phyloP scores from a whole-genome alignment of 2,113 vertebrate species.

The Megaptera novaeangliae region DNA sequence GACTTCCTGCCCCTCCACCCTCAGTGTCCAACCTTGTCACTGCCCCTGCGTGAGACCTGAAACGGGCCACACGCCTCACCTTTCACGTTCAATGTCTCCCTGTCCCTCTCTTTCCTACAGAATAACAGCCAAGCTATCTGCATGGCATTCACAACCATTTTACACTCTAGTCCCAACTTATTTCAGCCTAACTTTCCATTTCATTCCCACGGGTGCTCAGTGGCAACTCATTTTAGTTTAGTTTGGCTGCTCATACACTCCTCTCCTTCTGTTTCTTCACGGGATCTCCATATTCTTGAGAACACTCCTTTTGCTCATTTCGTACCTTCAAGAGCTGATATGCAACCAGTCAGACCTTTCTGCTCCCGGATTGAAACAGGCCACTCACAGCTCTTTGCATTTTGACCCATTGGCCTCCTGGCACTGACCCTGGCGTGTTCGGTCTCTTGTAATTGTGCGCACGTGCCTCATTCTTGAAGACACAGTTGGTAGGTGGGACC shows the following conservation, averaged over 20 bases:
- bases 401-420: background rate
- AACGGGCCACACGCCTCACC: background rate
- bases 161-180: background rate
- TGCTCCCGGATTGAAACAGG: background rate
- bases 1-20: background rate
- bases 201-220: background rate
- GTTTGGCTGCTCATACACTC: background rate
- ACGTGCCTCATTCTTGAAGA: background rate
- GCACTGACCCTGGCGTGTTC: background rate
- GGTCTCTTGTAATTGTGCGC: background rate
- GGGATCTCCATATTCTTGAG: background rate
- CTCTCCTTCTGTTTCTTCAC: rapidly evolving
- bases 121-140: background rate
- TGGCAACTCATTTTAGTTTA: too few relatives aligned
- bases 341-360: background rate
- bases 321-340: too few relatives aligned
- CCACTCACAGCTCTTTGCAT: background rate
- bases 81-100: rapidly evolving
- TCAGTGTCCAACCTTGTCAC: background rate
- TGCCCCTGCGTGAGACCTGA: background rate
- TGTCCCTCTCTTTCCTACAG: background rate
- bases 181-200: background rate
- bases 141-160: too few relatives aligned
- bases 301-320: background rate
- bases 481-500: rapidly evolving